phyloP scores from a whole-genome alignment of 2,113 vertebrate genomes.

The Macquaria ambigua region DNA sequence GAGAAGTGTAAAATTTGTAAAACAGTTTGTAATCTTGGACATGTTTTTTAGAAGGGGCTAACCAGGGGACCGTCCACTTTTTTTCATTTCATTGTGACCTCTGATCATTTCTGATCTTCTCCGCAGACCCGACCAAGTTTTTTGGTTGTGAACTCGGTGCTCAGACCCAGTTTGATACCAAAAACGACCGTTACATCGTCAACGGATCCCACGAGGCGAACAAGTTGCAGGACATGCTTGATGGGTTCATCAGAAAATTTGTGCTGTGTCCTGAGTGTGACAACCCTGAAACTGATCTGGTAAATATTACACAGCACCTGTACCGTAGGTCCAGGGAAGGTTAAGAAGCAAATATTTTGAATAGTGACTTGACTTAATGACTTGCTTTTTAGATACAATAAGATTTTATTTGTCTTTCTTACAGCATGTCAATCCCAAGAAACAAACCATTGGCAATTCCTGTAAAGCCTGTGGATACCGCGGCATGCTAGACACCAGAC shows the following conservation, averaged over 20 bases:
- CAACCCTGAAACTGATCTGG: slow-evolving; percentile 99
- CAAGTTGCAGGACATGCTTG: slow-evolving; percentile 99
- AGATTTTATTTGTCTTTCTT: neutral
- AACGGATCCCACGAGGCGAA: slow-evolving; percentile 99
- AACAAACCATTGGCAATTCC: slow-evolving; percentile 99
- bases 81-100: neutral
- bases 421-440: slow-evolving; percentile 99
- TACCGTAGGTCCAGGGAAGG: neutral
- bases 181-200: slow-evolving; percentile 99
- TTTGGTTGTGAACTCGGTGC: slow-evolving; percentile 99
- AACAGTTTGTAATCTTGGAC: too few species aligned
- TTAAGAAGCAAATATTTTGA: neutral
- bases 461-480: slow-evolving; percentile 99
- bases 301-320: slow-evolving; percentile 44
- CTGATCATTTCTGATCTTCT: neutral
- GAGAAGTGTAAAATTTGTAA: too few species aligned
- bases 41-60: neutral
- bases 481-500: slow-evolving; percentile 98
- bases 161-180: slow-evolving; percentile 99
- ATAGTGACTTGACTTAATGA: too few species aligned
- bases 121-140: slow-evolving; percentile 98
- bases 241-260: slow-evolving; percentile 99
- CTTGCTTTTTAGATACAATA: neutral
- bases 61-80: neutral
- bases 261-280: slow-evolving; percentile 99